These are phyloP conservation scores for Butorides virescens DNA, from an alignment of 2,113 vertebrate genomes.

Conservation along the genomic window DNA sequence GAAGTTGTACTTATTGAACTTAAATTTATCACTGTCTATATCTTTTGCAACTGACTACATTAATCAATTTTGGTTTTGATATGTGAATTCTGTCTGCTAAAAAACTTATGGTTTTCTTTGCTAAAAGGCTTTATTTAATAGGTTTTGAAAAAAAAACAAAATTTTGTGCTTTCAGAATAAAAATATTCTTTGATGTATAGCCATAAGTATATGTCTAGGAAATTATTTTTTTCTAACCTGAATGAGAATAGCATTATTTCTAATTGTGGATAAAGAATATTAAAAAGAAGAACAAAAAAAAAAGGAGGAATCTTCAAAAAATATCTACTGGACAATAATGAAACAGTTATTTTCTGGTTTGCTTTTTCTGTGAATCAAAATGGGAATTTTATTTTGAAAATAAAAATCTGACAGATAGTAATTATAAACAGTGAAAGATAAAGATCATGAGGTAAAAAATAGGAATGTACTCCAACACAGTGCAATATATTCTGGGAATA, in stretches of 20 bases:
- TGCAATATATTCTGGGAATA: neutral
- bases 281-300: neutral
- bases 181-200: neutral
- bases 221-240: neutral
- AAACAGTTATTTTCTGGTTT: neutral
- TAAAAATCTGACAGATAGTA: neutral
- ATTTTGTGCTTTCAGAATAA: neutral
- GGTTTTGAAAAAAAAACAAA: neutral
- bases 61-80: neutral
- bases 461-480: neutral
- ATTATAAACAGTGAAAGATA: neutral
- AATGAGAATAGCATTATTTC: neutral
- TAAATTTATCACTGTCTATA: neutral
- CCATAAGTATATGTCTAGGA: neutral
- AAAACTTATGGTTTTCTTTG: neutral
- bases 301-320: neutral
- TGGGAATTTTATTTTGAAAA: neutral
- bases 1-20: neutral
- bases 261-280: neutral
- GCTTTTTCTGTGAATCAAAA: neutral
- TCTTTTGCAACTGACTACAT: neutral
- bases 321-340: neutral
- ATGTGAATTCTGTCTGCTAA: neutral
- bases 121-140: neutral
- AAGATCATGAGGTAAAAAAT: neutral